These are phyloP conservation scores for Chironomus riparius DNA, from an alignment of 2,888 invertebrate species.

Conservation along the genomic window DNA sequence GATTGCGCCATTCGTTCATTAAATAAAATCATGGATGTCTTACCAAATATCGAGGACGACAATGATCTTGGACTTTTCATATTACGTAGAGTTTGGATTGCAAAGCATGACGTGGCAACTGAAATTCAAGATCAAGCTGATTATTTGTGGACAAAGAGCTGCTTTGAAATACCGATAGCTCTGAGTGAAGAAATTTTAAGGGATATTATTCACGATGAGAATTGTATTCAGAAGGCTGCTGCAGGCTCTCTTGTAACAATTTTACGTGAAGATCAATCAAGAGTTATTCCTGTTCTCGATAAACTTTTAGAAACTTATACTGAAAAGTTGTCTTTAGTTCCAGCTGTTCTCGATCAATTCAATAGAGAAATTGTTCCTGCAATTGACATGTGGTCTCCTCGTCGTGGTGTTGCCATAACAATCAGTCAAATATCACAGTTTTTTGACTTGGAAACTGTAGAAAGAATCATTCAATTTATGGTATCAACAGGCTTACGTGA, in stretches of 20 bases:
- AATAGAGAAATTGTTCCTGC: constrained; percentile 78
- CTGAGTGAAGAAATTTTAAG: constrained; percentile 46
- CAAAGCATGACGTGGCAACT: constrained; percentile 67
- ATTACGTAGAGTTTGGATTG: constrained; percentile 64
- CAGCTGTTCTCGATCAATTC: constrained; percentile 81
- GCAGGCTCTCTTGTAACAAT: constrained; percentile 68
- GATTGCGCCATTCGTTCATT: constrained; percentile 73
- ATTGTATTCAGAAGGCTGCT: constrained; percentile 73
- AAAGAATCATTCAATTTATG: constrained; percentile 70
- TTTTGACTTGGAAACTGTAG: constrained; percentile 50
- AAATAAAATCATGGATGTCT: constrained; percentile 50
- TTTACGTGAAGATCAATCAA: constrained; percentile 46
- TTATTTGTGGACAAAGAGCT: constrained; percentile 51
- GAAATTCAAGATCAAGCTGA: constrained; percentile 60
- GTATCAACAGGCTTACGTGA: constrained; percentile 82
- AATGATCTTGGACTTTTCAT: constrained; percentile 51
- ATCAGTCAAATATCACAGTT: constrained; percentile 67
- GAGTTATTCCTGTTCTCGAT: constrained; percentile 51
- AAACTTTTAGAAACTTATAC: constrained; percentile 63
- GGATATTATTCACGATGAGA: constrained; percentile 72
- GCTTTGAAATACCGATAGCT: constrained; percentile 44
- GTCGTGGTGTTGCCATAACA: constrained; percentile 81
- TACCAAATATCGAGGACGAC: constrained; percentile 53
- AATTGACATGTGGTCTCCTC: constrained; percentile 82
- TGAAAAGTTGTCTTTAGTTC: constrained; percentile 69